Base-by-base conservation (phyloP, 2,797 vertebrate species). In the Geotrypetes seraphini region DNA sequence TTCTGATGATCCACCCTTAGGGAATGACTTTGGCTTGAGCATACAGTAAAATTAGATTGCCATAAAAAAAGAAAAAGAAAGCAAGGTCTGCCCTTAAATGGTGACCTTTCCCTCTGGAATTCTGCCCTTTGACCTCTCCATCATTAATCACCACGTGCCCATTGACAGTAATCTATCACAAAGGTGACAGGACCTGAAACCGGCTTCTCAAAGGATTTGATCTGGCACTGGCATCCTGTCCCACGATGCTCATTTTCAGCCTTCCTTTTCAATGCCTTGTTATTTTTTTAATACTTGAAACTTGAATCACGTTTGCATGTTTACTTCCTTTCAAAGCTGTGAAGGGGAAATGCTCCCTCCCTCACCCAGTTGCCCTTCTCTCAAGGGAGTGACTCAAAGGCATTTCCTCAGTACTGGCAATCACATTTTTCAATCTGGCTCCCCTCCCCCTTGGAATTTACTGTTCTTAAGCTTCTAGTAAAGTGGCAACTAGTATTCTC, bases 111-210 rank as follows among this genome's bases (percentile, higher is more conserved):
- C 87, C 86, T 84, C 84, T 84, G 90, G 85, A 87, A 87, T 71
- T 69, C 70, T 59, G 60, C 83, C 86, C 87, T 84, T 74, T 91
- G 88, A 90, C 90, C 90, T 73, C 28, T 1, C 16, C 75, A 83
- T 87, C 92, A 95, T 96, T 91, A 94, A 97, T 98, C 90, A 90
- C 63, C 64, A 63, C 48, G 73, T 88, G 88, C 81, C 86, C 92
- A 88, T 89, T 93, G 88, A 86, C 78, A 78, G 62, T 78, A 86
- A 94, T 92, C 87, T 89, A 86, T 76, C 85, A 91, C 58, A 62
- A 67, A 78, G 75, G 79, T 77, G 81, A 68, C 69, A 60, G 62
- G 13, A 26, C 15, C 17, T 39, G 25, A 34, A 39, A n/a, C n/a
- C 74, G 76, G 78, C 82, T 63, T 58, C n/a, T 78, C 75, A 75